Evolutionary conservation across 2,888 invertebrate species (phyloP), one percentile per base, ranked within the genome.

Genomic region (Ochropleura leucogaster): DNA sequence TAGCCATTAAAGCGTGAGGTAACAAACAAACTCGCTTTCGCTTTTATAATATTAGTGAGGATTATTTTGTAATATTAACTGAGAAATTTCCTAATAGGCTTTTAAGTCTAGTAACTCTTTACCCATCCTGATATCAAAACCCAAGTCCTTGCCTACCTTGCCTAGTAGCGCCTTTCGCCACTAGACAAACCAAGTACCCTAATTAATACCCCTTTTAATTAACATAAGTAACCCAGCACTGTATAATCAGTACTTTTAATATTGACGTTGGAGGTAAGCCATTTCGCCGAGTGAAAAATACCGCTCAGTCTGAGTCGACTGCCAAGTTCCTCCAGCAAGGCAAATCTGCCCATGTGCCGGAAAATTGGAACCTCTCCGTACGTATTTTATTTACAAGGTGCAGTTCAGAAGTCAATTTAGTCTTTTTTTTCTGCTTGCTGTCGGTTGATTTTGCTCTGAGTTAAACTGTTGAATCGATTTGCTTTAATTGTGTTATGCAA

Each of bases 281-380:
- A 89, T 90, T 89, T 87, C 82, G 87, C 76, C 53, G 76, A 79
- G 85, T 88, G 89, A 89, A 91, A 92, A 91, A 91, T 92, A 90
- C 87, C 84, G 88, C 84, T 88, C 83, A 85, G 78, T 88, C 78
- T 87, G 83, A 75, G 85, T 88, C 80, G 85, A 84, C 87, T 92
- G 92, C 92, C 93, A 93, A 93, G 91, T 92, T 90, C 84, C 74
- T 82, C 85, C 89, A 82, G 87, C 88, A 80, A 90, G 83, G 89
- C 88, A 91, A 91, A 92, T 92, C 89, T 89, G 90, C 89, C 90
- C 89, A 87, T 88, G 89, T 86, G 79, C 85, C 83, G 90, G 90
- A 90, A 93, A 92, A 93, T 92, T 93, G 91, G 90, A 87, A 88
- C 87, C 85, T 90, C 89, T 88, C 85, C 71, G 87, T 77, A 76